These are phyloP conservation scores for Drosophila dunni DNA, from an alignment of 1,140 invertebrate species.

Conservation along the genomic window DNA sequence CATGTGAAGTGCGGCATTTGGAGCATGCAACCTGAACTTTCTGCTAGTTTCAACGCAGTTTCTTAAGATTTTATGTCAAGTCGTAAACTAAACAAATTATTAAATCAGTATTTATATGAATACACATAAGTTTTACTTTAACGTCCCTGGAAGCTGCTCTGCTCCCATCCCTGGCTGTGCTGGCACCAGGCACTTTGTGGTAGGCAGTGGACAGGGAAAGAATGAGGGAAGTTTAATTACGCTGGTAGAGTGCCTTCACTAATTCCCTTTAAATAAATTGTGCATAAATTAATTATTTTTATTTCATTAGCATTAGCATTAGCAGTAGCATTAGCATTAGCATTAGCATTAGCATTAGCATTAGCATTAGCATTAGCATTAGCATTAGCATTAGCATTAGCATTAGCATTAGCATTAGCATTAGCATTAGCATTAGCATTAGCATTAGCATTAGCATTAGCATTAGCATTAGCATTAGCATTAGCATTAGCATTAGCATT, in stretches of 20 bases:
- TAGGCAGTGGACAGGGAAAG: neutral
- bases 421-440: neutral
- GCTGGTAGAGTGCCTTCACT: neutral
- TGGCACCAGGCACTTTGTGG: neutral
- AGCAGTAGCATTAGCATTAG: neutral
- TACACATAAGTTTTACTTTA: constrained; percentile 9
- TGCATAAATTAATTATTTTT: neutral
- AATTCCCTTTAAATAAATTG: neutral
- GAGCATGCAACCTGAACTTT: constrained; percentile 6
- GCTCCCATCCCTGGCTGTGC: neutral
- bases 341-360: neutral
- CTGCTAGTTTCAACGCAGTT: constrained; percentile 4
- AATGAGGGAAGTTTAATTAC: neutral
- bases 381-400: neutral
- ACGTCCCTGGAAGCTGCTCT: neutral
- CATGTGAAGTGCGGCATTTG: neutral
- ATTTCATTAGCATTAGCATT: neutral
- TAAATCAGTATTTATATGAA: constrained; percentile 26
- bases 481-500: neutral
- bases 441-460: no score
- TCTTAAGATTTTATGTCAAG: constrained; percentile 17
- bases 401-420: neutral
- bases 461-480: neutral
- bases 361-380: neutral
- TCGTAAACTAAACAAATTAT: constrained; percentile 20